Conservation (phyloP, 2,888 invertebrate species). For the Philereme transversata region DNA sequence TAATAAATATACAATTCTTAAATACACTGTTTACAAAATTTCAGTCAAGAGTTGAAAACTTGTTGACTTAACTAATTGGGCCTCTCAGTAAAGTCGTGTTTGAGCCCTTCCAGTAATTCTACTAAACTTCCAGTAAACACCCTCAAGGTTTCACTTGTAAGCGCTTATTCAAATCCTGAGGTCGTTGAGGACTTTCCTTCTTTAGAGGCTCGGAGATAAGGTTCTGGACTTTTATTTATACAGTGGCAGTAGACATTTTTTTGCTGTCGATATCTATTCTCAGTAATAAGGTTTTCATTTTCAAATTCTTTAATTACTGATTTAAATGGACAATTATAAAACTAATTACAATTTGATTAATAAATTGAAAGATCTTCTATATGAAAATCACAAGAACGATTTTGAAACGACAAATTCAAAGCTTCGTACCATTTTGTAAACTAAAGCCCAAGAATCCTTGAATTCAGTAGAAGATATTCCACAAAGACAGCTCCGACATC, state of each 20-base stretch:
- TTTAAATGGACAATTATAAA: too few relatives aligned
- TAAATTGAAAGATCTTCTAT: too few relatives aligned
- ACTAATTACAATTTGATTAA: too few relatives aligned
- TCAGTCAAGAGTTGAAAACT: slow-evolving; percentile 22
- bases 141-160: slow-evolving; percentile 22
- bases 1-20: too few relatives aligned
- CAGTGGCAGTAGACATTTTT: too few relatives aligned
- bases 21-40: slow-evolving; percentile 12
- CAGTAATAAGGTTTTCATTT: too few relatives aligned
- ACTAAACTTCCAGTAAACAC: slow-evolving; percentile 22
- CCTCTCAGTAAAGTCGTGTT: slow-evolving; percentile 28
- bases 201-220: slow-evolving; percentile 8
- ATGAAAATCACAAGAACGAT: too few relatives aligned
- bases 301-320: too few relatives aligned
- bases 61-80: slow-evolving; percentile 32
- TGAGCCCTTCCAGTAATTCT: slow-evolving; percentile 16
- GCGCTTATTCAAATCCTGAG: slow-evolving; percentile 26
- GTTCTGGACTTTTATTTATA: too few relatives aligned
- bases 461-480: slow-evolving; percentile 15
- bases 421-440: too few relatives aligned
- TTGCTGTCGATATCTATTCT: too few relatives aligned
- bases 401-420: too few relatives aligned
- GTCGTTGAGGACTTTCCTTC: slow-evolving; percentile 3
- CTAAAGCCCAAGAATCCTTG: slow-evolving; percentile 2
- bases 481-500: slow-evolving; percentile 15